Evolutionary conservation across 2,888 invertebrate species (phyloP).

Genomic region (Drosophila flavopinicola): DNA sequence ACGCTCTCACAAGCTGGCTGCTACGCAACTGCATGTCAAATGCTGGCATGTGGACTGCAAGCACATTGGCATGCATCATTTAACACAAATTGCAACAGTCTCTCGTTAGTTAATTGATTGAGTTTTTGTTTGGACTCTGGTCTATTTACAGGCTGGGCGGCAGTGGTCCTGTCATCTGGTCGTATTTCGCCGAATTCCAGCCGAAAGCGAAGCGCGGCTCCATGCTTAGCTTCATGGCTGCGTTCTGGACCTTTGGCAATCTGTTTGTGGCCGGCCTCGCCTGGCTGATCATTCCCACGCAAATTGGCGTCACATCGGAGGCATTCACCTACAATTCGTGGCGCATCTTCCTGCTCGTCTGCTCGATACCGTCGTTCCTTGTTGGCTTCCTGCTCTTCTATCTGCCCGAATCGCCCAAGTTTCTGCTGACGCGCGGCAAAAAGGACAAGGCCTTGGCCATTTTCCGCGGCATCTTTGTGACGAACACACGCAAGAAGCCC

Average conservation of each 20-base stretch:
- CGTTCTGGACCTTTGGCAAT: slow-evolving; percentile 97
- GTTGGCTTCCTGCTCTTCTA: slow-evolving; percentile 93
- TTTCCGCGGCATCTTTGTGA: slow-evolving; percentile 91
- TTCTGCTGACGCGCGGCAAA: slow-evolving; percentile 91
- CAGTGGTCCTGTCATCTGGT: slow-evolving; percentile 94
- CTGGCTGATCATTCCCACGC: slow-evolving; percentile 90
- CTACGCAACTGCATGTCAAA: slow-evolving; percentile 25
- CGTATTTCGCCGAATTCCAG: slow-evolving; percentile 97
- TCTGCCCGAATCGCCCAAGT: slow-evolving; percentile 96
- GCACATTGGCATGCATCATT: slow-evolving; percentile 12
- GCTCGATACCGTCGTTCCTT: slow-evolving; percentile 94
- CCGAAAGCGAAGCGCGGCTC: slow-evolving; percentile 95
- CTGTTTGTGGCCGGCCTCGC: slow-evolving; percentile 94
- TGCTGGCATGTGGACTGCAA: background rate
- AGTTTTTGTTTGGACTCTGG: background rate
- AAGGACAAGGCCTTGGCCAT: slow-evolving; percentile 92
- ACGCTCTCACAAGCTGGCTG: slow-evolving; percentile 25
- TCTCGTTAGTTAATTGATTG: background rate
- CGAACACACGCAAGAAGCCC: slow-evolving; percentile 89
- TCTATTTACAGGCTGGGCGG: slow-evolving; percentile 81
- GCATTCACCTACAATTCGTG: slow-evolving; percentile 94
- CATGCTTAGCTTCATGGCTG: slow-evolving; percentile 97
- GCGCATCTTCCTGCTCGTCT: slow-evolving; percentile 95
- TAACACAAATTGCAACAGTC: no score
- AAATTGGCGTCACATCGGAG: slow-evolving; percentile 88